phyloP scores from a whole-genome alignment of 2,888 invertebrate species.

The Pelosia muscerda region DNA sequence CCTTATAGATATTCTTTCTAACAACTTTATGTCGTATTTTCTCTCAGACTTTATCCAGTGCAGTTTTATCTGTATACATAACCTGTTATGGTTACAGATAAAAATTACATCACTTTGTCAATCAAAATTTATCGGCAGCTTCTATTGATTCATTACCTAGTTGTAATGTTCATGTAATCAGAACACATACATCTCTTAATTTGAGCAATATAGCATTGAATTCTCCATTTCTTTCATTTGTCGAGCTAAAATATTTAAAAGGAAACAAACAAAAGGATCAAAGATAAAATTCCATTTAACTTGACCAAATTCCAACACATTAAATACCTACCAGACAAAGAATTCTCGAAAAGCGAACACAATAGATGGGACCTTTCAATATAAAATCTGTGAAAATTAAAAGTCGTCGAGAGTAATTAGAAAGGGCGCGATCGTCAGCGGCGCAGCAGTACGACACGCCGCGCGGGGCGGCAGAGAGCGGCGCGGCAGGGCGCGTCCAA shows the following conservation, averaged over 20 bases:
- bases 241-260: slow-evolving; percentile 5
- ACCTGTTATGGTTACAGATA: no score
- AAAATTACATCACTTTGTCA: no score
- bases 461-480: slow-evolving; percentile 20
- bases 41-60: no score
- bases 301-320: slow-evolving; percentile 43
- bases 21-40: no score
- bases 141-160: not conserved
- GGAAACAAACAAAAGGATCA: slow-evolving; percentile 15
- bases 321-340: slow-evolving; percentile 31
- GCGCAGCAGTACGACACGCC: not conserved
- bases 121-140: not conserved
- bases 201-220: slow-evolving; percentile 1
- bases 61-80: no score
- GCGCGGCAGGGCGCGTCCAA: slow-evolving; percentile 32
- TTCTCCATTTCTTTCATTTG: slow-evolving; percentile 4
- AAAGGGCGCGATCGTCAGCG: slow-evolving; percentile 38
- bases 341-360: slow-evolving; percentile 31
- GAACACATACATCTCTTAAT: slow-evolving; percentile 1
- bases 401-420: slow-evolving; percentile 49
- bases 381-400: slow-evolving; percentile 34
- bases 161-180: not conserved
- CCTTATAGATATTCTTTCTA: no score
- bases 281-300: slow-evolving; percentile 17
- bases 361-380: slow-evolving; percentile 24